A percentile compares a stretch with the other conserved stretches of the same genome.
phyloP scores from a whole-genome alignment of 2,113 vertebrate species.

The Romanogobio albipinnatus region DNA sequence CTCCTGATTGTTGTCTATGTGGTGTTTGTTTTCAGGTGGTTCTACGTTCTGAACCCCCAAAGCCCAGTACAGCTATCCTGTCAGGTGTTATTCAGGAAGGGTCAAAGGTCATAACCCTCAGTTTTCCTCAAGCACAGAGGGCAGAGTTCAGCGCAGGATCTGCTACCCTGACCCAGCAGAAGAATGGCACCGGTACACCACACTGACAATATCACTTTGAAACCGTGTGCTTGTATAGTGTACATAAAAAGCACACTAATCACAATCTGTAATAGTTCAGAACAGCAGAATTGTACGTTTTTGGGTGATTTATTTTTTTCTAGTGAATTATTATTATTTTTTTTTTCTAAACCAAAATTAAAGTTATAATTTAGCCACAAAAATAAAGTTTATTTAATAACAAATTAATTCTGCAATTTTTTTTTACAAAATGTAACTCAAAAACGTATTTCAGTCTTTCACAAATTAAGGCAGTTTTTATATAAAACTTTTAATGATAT shows the following conservation, averaged over 20 bases:
- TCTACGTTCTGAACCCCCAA: constrained; percentile 79
- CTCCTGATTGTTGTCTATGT: background rate
- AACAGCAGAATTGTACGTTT: background rate
- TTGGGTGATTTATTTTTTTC: background rate
- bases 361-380: too few relatives aligned
- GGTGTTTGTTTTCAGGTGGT: constrained; percentile 77
- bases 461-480: too few relatives aligned
- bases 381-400: too few relatives aligned
- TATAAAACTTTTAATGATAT: too few relatives aligned
- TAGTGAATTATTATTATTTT: background rate
- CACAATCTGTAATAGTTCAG: background rate
- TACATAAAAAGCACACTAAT: background rate
- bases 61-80: constrained; percentile 69
- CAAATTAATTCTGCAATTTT: too few relatives aligned
- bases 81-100: constrained; percentile 62
- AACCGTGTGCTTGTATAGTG: background rate
- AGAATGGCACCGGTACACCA: constrained; percentile 61
- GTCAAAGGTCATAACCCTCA: constrained; percentile 77
- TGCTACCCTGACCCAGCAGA: background rate
- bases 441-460: too few relatives aligned
- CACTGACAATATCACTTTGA: background rate
- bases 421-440: too few relatives aligned
- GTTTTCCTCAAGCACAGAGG: constrained; percentile 76
- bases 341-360: too few relatives aligned
- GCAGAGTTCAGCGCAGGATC: constrained; percentile 57